phyloP scores from a whole-genome alignment of 2,113 vertebrate genomes.

The Epinephelus fuscoguttatus region DNA sequence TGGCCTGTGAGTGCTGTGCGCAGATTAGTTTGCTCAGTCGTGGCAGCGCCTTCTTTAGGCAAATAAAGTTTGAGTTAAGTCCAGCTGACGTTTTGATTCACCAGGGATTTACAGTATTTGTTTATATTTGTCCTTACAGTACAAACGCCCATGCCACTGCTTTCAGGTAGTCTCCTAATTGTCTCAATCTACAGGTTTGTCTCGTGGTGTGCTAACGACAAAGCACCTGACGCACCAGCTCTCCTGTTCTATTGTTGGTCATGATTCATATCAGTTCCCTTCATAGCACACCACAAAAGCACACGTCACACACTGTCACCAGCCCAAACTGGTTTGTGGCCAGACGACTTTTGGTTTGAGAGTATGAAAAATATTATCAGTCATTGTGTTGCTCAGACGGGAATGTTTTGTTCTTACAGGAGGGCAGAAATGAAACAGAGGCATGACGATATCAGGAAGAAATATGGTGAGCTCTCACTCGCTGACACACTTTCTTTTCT shows the following conservation, averaged over 20 bases:
- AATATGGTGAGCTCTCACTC: slow-evolving; percentile 89
- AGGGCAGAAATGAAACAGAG: slow-evolving; percentile 92
- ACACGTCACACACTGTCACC: slow-evolving; percentile 48
- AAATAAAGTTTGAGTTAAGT: background rate
- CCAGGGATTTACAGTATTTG: background rate
- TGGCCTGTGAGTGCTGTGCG: too few species aligned
- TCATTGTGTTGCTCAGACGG: slow-evolving; percentile 19
- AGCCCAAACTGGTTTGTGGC: slow-evolving; percentile 61
- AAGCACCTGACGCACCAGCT: background rate
- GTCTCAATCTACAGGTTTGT: background rate
- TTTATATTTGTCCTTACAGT: background rate
- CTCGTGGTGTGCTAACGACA: background rate
- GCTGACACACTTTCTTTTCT: background rate
- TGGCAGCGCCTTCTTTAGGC: too few species aligned
- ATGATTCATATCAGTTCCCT: slow-evolving; percentile 24
- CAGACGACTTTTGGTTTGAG: background rate
- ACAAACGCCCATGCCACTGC: background rate
- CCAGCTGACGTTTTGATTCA: background rate
- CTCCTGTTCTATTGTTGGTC: slow-evolving; percentile 9
- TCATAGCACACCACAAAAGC: background rate
- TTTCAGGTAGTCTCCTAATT: background rate
- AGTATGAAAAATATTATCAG: slow-evolving; percentile 16
- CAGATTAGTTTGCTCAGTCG: too few species aligned
- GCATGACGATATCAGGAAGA: slow-evolving; percentile 95
- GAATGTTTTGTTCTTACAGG: slow-evolving; percentile 80